Percentiles rank a stretch among this genome's conserved stretches.
Evolutionary conservation across 2,797 vertebrate genomes (phyloP).

Genomic region (Lithobates sylvaticus): DNA sequence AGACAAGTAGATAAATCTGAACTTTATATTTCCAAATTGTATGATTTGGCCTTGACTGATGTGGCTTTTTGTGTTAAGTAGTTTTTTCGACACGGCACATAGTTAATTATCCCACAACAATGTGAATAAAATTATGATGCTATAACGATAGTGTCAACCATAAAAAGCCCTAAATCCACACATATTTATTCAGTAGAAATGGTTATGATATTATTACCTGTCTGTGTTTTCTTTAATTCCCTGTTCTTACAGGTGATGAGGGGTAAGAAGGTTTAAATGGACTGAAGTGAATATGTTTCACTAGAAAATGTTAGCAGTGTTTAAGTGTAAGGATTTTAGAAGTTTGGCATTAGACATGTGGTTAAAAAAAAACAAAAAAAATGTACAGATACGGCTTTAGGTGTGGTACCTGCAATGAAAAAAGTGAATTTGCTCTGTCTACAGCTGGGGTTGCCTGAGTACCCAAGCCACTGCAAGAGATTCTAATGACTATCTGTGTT

Average conservation of each 20-base stretch:
- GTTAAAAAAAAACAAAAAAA: not conserved
- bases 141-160: not conserved
- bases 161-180: conserved; percentile 1
- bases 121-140: conserved; percentile 29
- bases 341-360: conserved; percentile 15
- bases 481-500: not conserved
- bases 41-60: conserved; percentile 21
- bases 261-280: conserved; percentile 16
- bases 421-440: not conserved
- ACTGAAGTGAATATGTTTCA: not conserved
- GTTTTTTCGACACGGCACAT: not conserved
- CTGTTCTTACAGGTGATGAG: conserved; percentile 11
- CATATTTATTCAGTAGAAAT: not conserved
- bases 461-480: not conserved
- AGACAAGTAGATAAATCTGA: not conserved
- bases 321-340: not conserved
- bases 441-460: not conserved
- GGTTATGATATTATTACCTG: not conserved
- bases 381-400: too few relatives aligned
- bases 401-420: not conserved
- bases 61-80: conserved; percentile 16
- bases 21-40: not conserved
- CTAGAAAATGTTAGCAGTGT: not conserved
- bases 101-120: conserved; percentile 30
- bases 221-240: conserved; percentile 26